Evolutionary conservation across 2,888 invertebrate genomes (phyloP).

Genomic region (Ennomos erosarius): DNA sequence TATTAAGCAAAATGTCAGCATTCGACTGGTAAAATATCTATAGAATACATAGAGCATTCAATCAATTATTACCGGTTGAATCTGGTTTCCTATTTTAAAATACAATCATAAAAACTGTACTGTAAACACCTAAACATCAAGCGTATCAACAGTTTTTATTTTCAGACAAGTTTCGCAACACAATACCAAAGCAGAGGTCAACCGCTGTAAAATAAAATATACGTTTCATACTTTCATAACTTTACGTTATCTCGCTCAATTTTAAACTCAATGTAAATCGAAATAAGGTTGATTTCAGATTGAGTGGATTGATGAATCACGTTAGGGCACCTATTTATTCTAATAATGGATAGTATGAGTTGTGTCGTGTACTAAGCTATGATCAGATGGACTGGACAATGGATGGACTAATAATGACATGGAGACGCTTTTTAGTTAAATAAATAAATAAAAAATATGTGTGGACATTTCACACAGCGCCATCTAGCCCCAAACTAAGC

Average conservation of each 20-base stretch:
- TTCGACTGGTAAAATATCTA: too few relatives aligned
- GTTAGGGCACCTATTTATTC: constrained; percentile 41
- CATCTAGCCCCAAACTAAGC: too few relatives aligned
- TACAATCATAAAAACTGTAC: too few relatives aligned
- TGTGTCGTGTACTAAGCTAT: constrained; percentile 59
- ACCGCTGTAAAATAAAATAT: constrained; percentile 55
- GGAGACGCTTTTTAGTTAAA: too few relatives aligned
- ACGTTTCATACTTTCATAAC: constrained; percentile 34
- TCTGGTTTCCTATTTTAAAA: too few relatives aligned
- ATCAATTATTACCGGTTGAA: too few relatives aligned
- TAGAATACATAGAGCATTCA: too few relatives aligned
- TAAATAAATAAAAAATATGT: too few relatives aligned
- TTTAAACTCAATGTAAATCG: constrained; percentile 17
- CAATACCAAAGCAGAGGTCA: constrained; percentile 51
- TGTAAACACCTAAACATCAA: background rate
- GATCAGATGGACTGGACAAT: constrained; percentile 73
- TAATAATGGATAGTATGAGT: constrained; percentile 49
- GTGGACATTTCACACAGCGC: too few relatives aligned
- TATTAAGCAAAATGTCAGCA: too few relatives aligned
- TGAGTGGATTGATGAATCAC: constrained; percentile 28
- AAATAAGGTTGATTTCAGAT: constrained; percentile 26
- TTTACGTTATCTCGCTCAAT: constrained; percentile 13
- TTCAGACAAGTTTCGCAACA: constrained; percentile 52
- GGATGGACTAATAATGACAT: constrained; percentile 41
- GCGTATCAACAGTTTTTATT: constrained; percentile 12